These are phyloP conservation scores for Emberiza fucata DNA, from an alignment of 2,113 vertebrate genomes.

Conservation along the genomic window DNA sequence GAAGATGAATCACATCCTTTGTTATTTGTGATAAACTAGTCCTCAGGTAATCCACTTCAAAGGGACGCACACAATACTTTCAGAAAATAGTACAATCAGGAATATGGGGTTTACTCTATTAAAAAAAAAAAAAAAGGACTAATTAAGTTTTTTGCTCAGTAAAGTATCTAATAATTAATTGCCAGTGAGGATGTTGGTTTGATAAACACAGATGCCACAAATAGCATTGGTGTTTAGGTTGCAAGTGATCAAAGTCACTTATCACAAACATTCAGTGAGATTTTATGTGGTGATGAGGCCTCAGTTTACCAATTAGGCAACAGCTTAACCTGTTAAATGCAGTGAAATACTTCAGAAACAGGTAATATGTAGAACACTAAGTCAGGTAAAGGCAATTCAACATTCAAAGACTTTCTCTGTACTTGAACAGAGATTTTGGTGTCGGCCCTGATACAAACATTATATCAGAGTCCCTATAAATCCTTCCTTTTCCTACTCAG, in stretches of 20 bases:
- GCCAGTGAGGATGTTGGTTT: background rate
- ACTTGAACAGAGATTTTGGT: background rate
- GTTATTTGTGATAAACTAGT: background rate
- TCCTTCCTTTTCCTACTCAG: conserved; percentile 31
- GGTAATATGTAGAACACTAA: background rate
- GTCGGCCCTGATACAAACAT: fast-evolving
- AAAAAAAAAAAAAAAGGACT: background rate
- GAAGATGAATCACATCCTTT: background rate
- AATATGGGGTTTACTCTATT: background rate
- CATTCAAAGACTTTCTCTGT: background rate
- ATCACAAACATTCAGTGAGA: background rate
- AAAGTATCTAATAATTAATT: background rate
- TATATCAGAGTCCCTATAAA: background rate
- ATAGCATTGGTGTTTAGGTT: background rate
- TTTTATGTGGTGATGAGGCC: background rate
- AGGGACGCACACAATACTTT: background rate
- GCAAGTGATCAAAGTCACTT: background rate
- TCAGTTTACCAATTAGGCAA: background rate
- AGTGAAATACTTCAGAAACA: background rate
- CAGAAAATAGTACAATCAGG: background rate
- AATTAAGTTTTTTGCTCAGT: fast-evolving
- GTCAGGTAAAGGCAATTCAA: background rate
- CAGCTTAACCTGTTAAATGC: background rate
- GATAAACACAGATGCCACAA: background rate
- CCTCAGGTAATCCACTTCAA: background rate